phyloP scores from a whole-genome alignment of 2,888 invertebrate genomes.

The Papilio gigon region DNA sequence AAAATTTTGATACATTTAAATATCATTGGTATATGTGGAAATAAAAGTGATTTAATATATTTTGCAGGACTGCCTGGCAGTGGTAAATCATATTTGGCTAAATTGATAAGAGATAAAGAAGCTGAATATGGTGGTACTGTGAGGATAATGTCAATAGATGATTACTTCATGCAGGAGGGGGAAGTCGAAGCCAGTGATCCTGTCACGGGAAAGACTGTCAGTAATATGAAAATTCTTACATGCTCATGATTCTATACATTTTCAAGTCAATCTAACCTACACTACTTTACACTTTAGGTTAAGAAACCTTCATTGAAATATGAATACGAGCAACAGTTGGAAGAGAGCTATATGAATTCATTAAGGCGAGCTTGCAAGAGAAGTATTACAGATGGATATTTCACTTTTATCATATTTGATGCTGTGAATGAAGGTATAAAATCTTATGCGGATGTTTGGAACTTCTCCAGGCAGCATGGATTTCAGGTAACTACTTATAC shows the following conservation, averaged over 20 bases:
- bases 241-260: background rate
- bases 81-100: conserved; percentile 95
- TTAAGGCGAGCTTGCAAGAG: conserved; percentile 95
- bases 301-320: conserved; percentile 88
- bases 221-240: conserved; percentile 4
- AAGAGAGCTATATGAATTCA: conserved; percentile 90
- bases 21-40: conserved; percentile 14
- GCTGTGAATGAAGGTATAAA: conserved; percentile 92
- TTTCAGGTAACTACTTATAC: conserved; percentile 85
- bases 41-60: background rate
- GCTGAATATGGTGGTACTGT: conserved; percentile 94
- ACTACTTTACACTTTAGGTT: conserved; percentile 65
- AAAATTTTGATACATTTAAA: conserved; percentile 1
- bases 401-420: conserved; percentile 96
- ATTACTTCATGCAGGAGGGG: conserved; percentile 96
- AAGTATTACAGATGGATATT: conserved; percentile 89
- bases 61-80: conserved; percentile 91
- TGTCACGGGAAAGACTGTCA: conserved; percentile 87
- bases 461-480: conserved; percentile 90
- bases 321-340: conserved; percentile 93
- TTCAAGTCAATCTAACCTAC: conserved; percentile 12
- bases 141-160: conserved; percentile 95
- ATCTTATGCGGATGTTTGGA: conserved; percentile 94
- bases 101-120: conserved; percentile 91
- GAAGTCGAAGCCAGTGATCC: conserved; percentile 88